Conservation (phyloP, 2,113 vertebrate genomes). For the Microtus pennsylvanicus region DNA sequence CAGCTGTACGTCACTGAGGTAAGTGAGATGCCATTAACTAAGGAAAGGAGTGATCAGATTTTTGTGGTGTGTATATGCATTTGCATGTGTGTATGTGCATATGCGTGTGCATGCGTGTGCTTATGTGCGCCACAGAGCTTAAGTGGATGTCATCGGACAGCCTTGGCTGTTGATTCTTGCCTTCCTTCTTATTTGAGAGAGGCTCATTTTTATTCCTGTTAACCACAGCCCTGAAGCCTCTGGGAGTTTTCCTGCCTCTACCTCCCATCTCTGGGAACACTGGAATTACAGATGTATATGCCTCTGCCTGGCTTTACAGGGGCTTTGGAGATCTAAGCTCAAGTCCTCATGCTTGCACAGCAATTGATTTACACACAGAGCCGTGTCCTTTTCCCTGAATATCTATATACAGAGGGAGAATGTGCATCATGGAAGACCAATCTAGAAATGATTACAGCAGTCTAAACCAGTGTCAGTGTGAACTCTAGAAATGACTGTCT, state of each 20-base stretch:
- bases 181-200: not conserved
- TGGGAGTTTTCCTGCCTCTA: too few relatives aligned
- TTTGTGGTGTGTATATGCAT: not conserved
- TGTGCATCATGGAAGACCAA: not conserved
- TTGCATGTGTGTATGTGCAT: not conserved
- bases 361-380: not conserved
- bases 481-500: not conserved
- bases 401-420: not conserved
- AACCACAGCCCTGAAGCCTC: not conserved
- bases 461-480: not conserved
- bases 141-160: not conserved
- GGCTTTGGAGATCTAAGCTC: not conserved
- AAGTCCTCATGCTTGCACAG: not conserved
- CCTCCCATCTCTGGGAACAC: too few relatives aligned
- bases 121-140: not conserved
- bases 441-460: fast-evolving
- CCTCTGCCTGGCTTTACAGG: not conserved
- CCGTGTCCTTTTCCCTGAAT: not conserved
- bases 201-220: not conserved
- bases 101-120: not conserved
- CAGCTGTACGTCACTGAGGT: not conserved
- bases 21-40: not conserved
- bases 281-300: too few relatives aligned
- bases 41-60: not conserved
- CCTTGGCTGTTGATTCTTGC: not conserved